A percentile compares a stretch with the other conserved stretches of the same genome.
phyloP scores from a whole-genome alignment of 1,140 invertebrate species.

The Yoshiicerus persimilis region DNA sequence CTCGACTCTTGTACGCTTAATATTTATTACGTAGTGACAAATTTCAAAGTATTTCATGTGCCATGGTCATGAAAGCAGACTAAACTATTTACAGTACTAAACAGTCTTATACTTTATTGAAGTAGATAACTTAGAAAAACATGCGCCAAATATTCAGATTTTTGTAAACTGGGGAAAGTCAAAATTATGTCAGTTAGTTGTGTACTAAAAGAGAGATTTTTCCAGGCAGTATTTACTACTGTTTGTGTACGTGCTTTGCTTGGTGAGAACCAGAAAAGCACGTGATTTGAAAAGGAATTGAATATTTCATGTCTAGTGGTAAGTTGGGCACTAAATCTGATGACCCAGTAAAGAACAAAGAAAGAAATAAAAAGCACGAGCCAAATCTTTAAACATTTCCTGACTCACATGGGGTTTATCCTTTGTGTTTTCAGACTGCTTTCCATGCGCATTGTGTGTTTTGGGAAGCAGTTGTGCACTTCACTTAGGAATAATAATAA shows the following conservation, averaged over 20 bases:
- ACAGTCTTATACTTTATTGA: neutral
- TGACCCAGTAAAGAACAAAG: neutral
- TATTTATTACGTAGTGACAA: neutral
- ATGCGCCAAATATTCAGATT: no score
- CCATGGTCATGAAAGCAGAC: neutral
- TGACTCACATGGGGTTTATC: neutral
- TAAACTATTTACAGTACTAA: neutral
- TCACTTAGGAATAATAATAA: neutral
- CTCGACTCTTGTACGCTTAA: neutral
- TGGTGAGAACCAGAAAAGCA: no score
- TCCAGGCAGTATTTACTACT: no score
- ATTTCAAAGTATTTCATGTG: neutral
- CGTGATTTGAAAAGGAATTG: no score
- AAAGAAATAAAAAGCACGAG: neutral
- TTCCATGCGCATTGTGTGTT: neutral
- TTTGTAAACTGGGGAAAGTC: no score
- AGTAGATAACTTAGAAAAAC: no score
- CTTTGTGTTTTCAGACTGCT: neutral
- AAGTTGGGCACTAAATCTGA: neutral
- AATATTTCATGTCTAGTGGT: neutral
- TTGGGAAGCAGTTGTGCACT: neutral
- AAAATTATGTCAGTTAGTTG: no score
- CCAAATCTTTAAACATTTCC: neutral
- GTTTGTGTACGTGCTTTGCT: no score
- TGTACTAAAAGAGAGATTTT: no score